These are phyloP conservation scores for Pygoscelis adeliae DNA, from an alignment of 2,113 vertebrate genomes.

Conservation along the genomic window DNA sequence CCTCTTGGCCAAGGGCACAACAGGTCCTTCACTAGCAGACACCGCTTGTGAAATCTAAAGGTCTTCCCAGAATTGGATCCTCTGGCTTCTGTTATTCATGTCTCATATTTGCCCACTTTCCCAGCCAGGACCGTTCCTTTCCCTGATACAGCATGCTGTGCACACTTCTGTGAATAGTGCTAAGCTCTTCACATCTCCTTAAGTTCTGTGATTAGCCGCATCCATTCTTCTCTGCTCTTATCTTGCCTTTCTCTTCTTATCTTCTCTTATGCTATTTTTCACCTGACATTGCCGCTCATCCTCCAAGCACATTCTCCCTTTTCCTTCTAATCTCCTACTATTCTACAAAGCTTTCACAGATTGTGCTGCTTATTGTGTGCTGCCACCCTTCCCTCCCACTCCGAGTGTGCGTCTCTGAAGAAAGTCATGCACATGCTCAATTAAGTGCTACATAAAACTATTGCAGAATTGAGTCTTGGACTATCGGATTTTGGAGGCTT, in stretches of 20 bases:
- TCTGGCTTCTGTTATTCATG: neutral
- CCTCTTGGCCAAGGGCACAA: neutral
- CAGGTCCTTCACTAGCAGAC: neutral
- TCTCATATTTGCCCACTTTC: neutral
- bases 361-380: accelerated
- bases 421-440: too few species aligned
- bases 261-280: neutral
- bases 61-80: neutral
- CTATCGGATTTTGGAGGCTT: neutral
- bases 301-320: neutral
- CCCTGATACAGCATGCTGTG: neutral
- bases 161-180: accelerated
- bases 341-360: neutral
- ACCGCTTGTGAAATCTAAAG: neutral
- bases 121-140: accelerated
- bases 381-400: neutral
- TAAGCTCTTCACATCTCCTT: neutral
- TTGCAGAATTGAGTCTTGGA: neutral
- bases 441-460: neutral
- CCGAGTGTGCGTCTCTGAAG: neutral
- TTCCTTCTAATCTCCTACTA: neutral
- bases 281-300: neutral
- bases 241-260: neutral
- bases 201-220: neutral
- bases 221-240: neutral